Evolutionary conservation across 2,113 vertebrate species (phyloP), one percentile per base, ranked within the genome.

Genomic region (Halichoerus grypus): DNA sequence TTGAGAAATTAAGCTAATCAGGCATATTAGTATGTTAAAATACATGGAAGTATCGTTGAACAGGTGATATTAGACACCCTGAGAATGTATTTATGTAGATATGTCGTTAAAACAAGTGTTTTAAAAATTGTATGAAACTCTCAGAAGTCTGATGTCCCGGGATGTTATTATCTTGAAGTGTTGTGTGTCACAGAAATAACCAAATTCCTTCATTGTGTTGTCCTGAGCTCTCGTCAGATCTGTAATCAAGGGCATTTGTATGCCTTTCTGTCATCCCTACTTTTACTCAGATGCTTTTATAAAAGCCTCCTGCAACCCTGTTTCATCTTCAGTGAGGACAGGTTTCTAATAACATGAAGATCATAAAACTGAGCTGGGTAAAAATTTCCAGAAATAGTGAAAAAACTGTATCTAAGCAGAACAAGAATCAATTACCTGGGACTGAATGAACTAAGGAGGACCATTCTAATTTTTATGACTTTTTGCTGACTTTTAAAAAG

Each of bases 31-130:
- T 14, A 4, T 42, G 13, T 24, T 26, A 14, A 69, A 13, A 4
- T 3, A 26, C 39, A 14, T 0, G 22, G 69, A 21, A 22, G 69
- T 12, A 3, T 42, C 19, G 1, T 14, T 2, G 5, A 10, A 24
- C 36, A 3, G 69, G 36, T 12, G n/a, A 36, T 13, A 3, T 12
- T 39, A 39, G 18, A 13, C 4, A 10, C 21, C 12, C 36, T 39
- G 69, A 39, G n/a, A 24, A 3, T 22, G 19, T 2, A 39, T 11
- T 71, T 39, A 22, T 11, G 19, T 13, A 12, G 36, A 22, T 8
- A 12, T 6, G 21, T 2, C 4, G 11, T 22, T 74, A 26, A 3
- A 42, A 15, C 6, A 42, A 74, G 21, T 14, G 22, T 74, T 74
- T 42, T 14, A 14, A 42, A 22, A 26, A 26, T 15, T 7, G 13